Percentiles rank a stretch among this genome's conserved stretches.
These are phyloP conservation scores for Crocodylus rhombifer DNA, from an alignment of 2,797 vertebrate genomes.

Conservation along the genomic window DNA sequence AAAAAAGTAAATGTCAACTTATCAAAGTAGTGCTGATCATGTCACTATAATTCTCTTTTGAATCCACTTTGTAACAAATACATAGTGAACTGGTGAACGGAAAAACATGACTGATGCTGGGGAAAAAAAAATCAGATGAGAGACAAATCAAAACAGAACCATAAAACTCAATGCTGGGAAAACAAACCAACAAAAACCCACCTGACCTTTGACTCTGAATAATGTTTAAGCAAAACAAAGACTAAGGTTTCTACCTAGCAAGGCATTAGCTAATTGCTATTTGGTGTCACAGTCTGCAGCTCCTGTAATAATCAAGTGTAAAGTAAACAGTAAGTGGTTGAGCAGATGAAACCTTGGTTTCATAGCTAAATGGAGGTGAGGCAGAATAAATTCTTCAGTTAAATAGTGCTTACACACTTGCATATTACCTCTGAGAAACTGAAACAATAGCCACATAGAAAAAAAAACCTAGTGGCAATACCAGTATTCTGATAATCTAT, in stretches of 20 bases:
- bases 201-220: neutral
- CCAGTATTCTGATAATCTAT: neutral
- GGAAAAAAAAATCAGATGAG: neutral
- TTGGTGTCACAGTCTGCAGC: conserved; percentile 12
- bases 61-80: neutral
- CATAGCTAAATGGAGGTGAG: neutral
- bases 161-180: neutral
- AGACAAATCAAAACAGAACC: conserved; percentile 4
- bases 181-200: neutral
- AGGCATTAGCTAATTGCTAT: conserved; percentile 36
- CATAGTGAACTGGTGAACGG: neutral
- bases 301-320: conserved; percentile 37
- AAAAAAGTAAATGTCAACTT: neutral
- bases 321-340: neutral
- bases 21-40: neutral
- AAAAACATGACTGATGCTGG: neutral
- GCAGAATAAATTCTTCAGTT: neutral
- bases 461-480: neutral
- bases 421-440: neutral
- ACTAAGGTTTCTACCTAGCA: neutral
- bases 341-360: neutral
- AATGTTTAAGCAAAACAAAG: conserved; percentile 9
- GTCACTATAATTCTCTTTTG: rapidly evolving
- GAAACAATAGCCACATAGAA: conserved; percentile 21
- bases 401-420: neutral